These are phyloP conservation scores for Aplysia californica DNA, from an alignment of 1,140 invertebrate genomes.

Conservation along the genomic window DNA sequence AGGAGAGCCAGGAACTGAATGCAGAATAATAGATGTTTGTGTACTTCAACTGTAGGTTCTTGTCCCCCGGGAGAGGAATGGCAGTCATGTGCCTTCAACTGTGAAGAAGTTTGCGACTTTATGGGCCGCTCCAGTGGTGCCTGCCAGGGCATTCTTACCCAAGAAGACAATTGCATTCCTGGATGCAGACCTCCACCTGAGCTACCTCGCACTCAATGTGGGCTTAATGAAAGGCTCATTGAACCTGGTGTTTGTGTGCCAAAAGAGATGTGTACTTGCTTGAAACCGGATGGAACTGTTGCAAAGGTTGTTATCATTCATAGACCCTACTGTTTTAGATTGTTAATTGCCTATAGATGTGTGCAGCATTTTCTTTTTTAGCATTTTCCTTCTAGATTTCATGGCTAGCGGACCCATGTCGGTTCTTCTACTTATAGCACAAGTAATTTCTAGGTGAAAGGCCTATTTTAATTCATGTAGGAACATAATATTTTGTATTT, in stretches of 20 bases:
- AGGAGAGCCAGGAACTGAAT: too few relatives aligned
- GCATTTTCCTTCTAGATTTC: not conserved
- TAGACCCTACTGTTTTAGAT: too few relatives aligned
- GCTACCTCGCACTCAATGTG: constrained; percentile 23
- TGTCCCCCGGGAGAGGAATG: constrained; percentile 44
- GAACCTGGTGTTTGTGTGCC: constrained; percentile 44
- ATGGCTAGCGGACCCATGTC: too few relatives aligned
- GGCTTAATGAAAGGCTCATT: constrained; percentile 40
- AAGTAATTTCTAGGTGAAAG: too few relatives aligned
- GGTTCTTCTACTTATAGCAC: too few relatives aligned
- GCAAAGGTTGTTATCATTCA: too few relatives aligned
- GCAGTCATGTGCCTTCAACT: constrained; percentile 44
- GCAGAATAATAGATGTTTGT: too few relatives aligned
- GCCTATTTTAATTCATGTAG: too few relatives aligned
- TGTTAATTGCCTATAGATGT: too few relatives aligned
- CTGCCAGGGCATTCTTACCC: constrained; percentile 31
- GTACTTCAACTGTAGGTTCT: constrained; percentile 41
- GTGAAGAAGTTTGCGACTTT: constrained; percentile 48
- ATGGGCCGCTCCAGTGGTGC: constrained; percentile 24
- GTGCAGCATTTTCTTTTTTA: not conserved
- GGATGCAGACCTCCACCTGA: constrained; percentile 34
- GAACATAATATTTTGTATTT: too few relatives aligned
- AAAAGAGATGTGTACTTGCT: constrained; percentile 45
- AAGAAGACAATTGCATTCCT: constrained; percentile 40
- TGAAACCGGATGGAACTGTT: constrained; percentile 47